These are phyloP conservation scores for Parapristionchus giblindavisi DNA, from an alignment of 2,888 invertebrate species.

Conservation along the genomic window DNA sequence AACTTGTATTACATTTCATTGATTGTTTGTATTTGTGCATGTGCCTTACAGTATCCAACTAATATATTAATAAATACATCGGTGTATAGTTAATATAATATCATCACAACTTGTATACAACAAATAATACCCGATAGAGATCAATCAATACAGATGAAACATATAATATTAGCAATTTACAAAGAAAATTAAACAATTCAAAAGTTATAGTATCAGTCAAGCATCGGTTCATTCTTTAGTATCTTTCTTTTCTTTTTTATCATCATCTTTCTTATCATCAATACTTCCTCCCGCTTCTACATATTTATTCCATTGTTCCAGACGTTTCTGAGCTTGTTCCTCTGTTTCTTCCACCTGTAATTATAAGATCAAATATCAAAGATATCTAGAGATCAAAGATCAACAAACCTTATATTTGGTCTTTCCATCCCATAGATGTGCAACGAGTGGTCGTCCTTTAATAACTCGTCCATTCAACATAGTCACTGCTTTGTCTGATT, in stretches of 20 bases:
- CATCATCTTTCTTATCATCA: conserved; percentile 14
- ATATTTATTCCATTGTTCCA: conserved; percentile 80
- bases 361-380: neutral
- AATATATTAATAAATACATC: too few species aligned
- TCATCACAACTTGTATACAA: too few species aligned
- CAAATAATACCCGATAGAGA: too few species aligned
- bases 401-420: conserved; percentile 80
- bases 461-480: conserved; percentile 90
- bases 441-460: conserved; percentile 83
- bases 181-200: too few species aligned
- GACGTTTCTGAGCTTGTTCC: conserved; percentile 82
- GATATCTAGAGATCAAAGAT: neutral
- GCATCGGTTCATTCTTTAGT: conserved; percentile 16
- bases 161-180: too few species aligned
- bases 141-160: too few species aligned
- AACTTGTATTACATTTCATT: too few species aligned
- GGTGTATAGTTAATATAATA: too few species aligned
- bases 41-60: too few species aligned
- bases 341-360: conserved; percentile 83
- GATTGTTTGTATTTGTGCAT: too few species aligned
- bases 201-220: neutral
- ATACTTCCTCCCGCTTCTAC: conserved; percentile 37
- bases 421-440: conserved; percentile 92
- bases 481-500: conserved; percentile 87
- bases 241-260: conserved; percentile 34